These are phyloP conservation scores for Psittacula cyanocephala DNA, from an alignment of 2,113 vertebrate genomes.

Conservation along the genomic window DNA sequence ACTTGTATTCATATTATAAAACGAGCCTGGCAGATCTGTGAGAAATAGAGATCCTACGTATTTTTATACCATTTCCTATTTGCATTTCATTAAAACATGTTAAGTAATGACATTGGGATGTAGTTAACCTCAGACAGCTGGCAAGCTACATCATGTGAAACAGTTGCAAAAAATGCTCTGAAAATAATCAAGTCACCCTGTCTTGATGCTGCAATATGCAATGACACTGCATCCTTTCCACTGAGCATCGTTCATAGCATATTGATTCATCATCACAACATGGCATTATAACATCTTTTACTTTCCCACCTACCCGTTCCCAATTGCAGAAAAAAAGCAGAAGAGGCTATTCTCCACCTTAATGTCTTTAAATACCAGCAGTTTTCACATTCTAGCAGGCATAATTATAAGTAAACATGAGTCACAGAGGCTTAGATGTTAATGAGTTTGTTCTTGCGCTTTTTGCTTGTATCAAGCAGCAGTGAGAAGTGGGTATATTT, in stretches of 20 bases:
- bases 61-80: neutral
- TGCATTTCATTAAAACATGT: conserved; percentile 14
- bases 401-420: conserved; percentile 26
- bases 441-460: conserved; percentile 4
- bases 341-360: neutral
- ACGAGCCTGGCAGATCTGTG: neutral
- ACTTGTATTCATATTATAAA: neutral
- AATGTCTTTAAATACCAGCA: neutral
- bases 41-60: neutral
- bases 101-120: neutral
- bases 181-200: neutral
- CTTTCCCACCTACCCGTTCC: neutral
- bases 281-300: neutral
- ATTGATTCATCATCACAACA: neutral
- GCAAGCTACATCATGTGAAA: neutral
- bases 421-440: neutral
- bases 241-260: neutral
- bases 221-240: conserved; percentile 48
- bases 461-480: neutral
- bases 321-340: neutral
- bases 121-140: conserved; percentile 15
- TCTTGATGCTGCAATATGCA: conserved; percentile 20
- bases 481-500: neutral
- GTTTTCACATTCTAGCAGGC: neutral
- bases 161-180: neutral